Conservation (phyloP, 2,888 invertebrate species). For the Mimas tiliae region DNA sequence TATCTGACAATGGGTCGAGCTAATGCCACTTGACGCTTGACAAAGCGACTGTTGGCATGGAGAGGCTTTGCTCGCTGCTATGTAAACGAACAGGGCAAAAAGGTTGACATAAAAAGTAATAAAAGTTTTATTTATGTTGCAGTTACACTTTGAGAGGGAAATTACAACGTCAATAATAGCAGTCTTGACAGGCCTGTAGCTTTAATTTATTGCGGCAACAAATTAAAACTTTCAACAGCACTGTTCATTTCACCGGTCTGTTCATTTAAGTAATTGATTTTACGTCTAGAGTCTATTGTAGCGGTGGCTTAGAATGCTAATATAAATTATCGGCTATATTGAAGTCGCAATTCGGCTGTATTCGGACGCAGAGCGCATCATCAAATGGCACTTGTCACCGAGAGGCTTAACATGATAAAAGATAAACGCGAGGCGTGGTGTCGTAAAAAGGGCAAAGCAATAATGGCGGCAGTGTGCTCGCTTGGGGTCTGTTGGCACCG, state of each 20-base stretch:
- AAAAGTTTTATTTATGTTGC: slow-evolving; percentile 63
- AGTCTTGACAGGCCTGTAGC: slow-evolving; percentile 34
- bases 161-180: slow-evolving; percentile 47
- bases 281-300: slow-evolving; percentile 27
- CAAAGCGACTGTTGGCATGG: slow-evolving; percentile 82
- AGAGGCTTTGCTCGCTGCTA: slow-evolving; percentile 76
- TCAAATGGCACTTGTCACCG: slow-evolving; percentile 55
- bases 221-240: slow-evolving; percentile 27
- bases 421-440: slow-evolving; percentile 64
- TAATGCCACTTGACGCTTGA: slow-evolving; percentile 80
- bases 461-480: slow-evolving; percentile 63
- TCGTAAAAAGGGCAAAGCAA: slow-evolving; percentile 69
- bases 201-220: slow-evolving; percentile 34
- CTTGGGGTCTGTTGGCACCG: slow-evolving; percentile 47
- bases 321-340: too few species aligned
- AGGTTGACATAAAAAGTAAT: slow-evolving; percentile 67
- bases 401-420: slow-evolving; percentile 70
- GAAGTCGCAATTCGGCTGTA: too few species aligned
- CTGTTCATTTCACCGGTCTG: slow-evolving; percentile 25
- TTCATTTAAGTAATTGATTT: slow-evolving; percentile 26
- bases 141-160: slow-evolving; percentile 36
- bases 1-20: slow-evolving; percentile 76
- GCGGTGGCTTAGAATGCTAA: too few species aligned
- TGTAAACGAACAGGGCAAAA: slow-evolving; percentile 75
- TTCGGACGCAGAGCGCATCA: slow-evolving; percentile 52